Evolutionary conservation across 2,888 invertebrate species (phyloP).

Genomic region (Ditula angustiorana): DNA sequence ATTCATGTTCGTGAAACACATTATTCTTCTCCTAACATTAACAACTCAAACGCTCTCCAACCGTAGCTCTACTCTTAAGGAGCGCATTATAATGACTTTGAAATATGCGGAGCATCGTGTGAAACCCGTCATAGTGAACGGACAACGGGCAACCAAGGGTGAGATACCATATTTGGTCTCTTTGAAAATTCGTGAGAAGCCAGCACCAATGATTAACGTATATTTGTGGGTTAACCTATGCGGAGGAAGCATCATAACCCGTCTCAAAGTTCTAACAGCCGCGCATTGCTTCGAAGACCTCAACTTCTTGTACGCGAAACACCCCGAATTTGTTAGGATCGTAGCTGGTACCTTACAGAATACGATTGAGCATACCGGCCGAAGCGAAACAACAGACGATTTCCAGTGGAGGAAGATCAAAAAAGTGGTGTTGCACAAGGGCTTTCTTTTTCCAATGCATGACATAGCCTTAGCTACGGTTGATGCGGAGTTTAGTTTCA

Average conservation of each 20-base stretch:
- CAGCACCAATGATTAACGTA: constrained; percentile 5
- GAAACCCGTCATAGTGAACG: constrained; percentile 61
- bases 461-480: constrained; percentile 63
- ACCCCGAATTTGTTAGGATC: constrained; percentile 42
- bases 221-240: constrained; percentile 63
- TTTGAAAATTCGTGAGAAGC: constrained; percentile 39
- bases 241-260: constrained; percentile 67
- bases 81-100: constrained; percentile 61
- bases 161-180: constrained; percentile 68
- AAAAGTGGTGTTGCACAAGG: constrained; percentile 44
- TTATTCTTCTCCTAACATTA: not conserved
- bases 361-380: constrained; percentile 50
- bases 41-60: too few relatives aligned
- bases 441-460: constrained; percentile 53
- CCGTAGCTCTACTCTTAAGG: constrained; percentile 40
- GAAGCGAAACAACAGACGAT: constrained; percentile 46
- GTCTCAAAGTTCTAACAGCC: constrained; percentile 59
- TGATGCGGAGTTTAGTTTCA: constrained; percentile 51
- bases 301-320: constrained; percentile 47
- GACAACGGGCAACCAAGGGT: constrained; percentile 50
- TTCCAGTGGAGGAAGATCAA: constrained; percentile 52
- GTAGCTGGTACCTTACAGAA: constrained; percentile 61
- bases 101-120: constrained; percentile 58
- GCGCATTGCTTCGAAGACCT: constrained; percentile 71
- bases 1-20: constrained; percentile 6